Evolutionary conservation across 2,797 vertebrate species (phyloP), one percentile per base, ranked within the genome.

Genomic region (Prunella strophiata): DNA sequence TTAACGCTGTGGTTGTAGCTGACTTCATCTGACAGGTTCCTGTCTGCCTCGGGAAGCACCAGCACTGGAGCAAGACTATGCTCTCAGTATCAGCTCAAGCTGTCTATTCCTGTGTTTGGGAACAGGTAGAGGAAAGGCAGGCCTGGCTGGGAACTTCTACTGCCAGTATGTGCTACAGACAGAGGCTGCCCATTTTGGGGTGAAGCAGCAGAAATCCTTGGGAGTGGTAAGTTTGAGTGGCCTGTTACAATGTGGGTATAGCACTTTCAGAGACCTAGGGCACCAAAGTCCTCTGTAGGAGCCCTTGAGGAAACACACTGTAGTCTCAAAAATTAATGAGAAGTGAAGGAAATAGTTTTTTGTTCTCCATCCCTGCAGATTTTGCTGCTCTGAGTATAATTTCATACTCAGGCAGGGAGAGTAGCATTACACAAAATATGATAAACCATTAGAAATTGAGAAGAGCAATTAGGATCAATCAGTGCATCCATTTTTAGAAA

Each of bases 371-470:
- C 11, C 43, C 36, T 73, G 48, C 7, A 52, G 57, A 84, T 85
- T 45, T 87, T 85, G 45, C 76, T 77, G 70, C 61, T 74, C 52
- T 27, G 40, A 66, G 47, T 62, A 84, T 68, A 55, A 95, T 82
- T 85, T 91, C 48, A n/a, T 81, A 63, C 25, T 40, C 61, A 23
- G 51, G 34, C 62, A 90, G 21, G 29, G 50, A 66, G 73, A 85
- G 29, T 91, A 90, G 45, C 38, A 38, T 95, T 95, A 90, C 88
- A 79, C 42, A 96, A 86, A 91, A 77, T 84, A 83, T 13, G 83
- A 90, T 88, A 88, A 93, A 72, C 58, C 62, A 74, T 72, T 88
- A 86, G 85, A 91, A 96, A 77, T 34, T 26, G 92, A 95, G 79
- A 94, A 74, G 54, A 86, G 83, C 85, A 89, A 81, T 79, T 75